Evolutionary conservation across 2,888 invertebrate species (phyloP).

Genomic region (Archips crataeganus): DNA sequence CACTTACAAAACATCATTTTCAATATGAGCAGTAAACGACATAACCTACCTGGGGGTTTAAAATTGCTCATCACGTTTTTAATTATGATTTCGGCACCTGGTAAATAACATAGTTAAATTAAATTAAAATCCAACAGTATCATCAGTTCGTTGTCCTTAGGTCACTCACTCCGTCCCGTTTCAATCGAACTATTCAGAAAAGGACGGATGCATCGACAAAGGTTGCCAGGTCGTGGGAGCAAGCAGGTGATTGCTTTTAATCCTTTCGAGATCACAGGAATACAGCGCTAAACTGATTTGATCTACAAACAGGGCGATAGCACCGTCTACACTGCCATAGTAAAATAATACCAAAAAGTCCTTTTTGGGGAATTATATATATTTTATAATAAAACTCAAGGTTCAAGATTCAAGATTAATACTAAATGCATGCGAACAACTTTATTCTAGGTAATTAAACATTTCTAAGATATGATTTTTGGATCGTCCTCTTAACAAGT

Average conservation of each 20-base stretch:
- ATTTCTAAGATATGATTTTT: no score
- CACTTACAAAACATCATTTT: no score
- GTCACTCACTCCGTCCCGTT: background rate
- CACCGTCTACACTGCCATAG: background rate
- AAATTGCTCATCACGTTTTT: background rate
- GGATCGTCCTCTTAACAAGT: no score
- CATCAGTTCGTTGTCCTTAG: no score
- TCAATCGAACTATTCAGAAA: background rate
- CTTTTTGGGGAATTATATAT: no score
- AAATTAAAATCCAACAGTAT: slow-evolving; percentile 1
- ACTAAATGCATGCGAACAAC: no score
- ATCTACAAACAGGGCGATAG: background rate
- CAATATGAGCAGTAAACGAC: no score
- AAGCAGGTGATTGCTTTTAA: background rate
- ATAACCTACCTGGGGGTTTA: no score
- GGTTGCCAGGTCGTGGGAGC: background rate
- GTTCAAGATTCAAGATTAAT: no score
- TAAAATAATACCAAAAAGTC: no score
- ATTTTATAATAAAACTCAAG: no score
- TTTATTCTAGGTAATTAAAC: no score
- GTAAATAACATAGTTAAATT: background rate
- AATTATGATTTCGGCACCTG: background rate
- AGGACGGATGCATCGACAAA: background rate
- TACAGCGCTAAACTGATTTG: background rate
- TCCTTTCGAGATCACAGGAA: background rate